Evolutionary conservation across 92 coral and sea anemone species (phyloP).

Genomic region (Montipora capitata): DNA sequence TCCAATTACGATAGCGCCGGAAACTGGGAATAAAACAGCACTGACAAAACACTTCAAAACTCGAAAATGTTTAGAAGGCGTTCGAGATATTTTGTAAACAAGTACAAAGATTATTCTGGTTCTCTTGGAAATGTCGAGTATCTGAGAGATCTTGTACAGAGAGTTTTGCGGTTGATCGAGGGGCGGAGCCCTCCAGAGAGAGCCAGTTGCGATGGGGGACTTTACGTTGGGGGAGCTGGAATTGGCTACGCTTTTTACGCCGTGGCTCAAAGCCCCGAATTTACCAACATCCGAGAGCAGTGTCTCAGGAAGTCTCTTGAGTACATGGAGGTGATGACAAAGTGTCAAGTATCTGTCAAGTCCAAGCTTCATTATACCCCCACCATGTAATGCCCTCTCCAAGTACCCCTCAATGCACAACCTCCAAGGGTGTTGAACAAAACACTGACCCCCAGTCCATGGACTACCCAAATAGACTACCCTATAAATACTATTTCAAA

Average conservation of each 20-base stretch:
- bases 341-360: no score
- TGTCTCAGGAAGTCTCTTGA: slow-evolving; percentile 77
- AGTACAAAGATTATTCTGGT: slow-evolving; percentile 77
- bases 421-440: no score
- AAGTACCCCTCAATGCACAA: no score
- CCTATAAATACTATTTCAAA: no score
- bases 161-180: slow-evolving; percentile 68
- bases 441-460: no score
- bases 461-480: no score
- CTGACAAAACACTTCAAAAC: background rate
- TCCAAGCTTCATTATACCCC: no score
- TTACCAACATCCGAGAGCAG: slow-evolving; percentile 73
- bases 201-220: slow-evolving; percentile 88
- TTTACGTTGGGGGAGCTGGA: slow-evolving; percentile 94
- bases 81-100: slow-evolving; percentile 77
- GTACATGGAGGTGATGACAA: slow-evolving; percentile 79
- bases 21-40: background rate
- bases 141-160: slow-evolving; percentile 73
- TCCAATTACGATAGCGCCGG: background rate
- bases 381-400: no score
- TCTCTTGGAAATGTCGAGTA: slow-evolving; percentile 74
- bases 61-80: slow-evolving; percentile 58
- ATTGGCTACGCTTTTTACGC: slow-evolving; percentile 83
- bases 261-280: slow-evolving; percentile 77
- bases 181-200: slow-evolving; percentile 77